Evolutionary conservation across 2,888 invertebrate genomes (phyloP).

Genomic region (Pomacea canaliculata): DNA sequence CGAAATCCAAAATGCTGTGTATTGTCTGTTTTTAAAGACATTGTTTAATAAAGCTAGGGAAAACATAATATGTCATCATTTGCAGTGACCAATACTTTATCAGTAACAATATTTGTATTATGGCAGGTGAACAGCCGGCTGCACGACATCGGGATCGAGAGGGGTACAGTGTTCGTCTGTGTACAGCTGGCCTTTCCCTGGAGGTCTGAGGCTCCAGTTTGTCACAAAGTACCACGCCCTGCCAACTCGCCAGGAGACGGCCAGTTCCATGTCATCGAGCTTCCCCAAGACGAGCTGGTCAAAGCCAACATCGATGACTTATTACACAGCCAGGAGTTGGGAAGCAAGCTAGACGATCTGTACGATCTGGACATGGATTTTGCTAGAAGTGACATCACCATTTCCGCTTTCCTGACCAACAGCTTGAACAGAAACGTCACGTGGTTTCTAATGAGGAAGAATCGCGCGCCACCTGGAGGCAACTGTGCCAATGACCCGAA

Average conservation of each 20-base stretch:
- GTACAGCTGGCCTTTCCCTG: conserved; percentile 1
- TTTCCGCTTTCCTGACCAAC: conserved; percentile 17
- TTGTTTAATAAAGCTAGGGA: too few relatives aligned
- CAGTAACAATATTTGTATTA: not conserved
- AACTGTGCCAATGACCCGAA: conserved; percentile 9
- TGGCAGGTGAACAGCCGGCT: not conserved
- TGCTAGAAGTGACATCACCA: conserved; percentile 1
- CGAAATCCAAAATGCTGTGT: too few relatives aligned
- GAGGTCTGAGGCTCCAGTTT: not conserved
- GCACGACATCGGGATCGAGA: not conserved
- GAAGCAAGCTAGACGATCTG: conserved; percentile 7
- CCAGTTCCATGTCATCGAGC: conserved; percentile 16
- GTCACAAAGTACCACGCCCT: not conserved
- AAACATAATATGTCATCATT: too few relatives aligned
- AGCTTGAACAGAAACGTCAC: conserved; percentile 5
- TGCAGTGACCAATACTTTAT: too few relatives aligned
- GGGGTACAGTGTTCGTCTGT: conserved; percentile 8
- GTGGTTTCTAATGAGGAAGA: conserved; percentile 15
- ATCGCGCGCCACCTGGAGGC: not conserved
- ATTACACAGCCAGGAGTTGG: conserved; percentile 6
- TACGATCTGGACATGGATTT: conserved; percentile 23
- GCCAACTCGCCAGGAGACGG: not conserved
- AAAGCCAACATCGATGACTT: not conserved
- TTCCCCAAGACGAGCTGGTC: not conserved
- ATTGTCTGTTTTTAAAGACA: too few relatives aligned